Evolutionary conservation across 2,113 vertebrate species (phyloP), one percentile per base, ranked within the genome.

Genomic region (Oceanites oceanicus): DNA sequence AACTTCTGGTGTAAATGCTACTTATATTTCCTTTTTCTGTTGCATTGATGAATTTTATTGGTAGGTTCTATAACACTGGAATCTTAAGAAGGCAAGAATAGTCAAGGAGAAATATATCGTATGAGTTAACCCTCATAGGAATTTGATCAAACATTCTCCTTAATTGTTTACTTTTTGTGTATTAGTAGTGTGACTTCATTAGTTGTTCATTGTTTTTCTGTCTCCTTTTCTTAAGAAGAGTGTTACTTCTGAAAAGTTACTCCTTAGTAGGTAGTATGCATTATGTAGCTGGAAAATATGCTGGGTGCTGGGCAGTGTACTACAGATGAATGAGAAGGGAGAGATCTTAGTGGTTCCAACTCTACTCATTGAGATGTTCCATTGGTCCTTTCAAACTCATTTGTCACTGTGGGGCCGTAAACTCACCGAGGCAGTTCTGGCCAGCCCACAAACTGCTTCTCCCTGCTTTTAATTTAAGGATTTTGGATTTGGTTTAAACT

Each of bases 31-130:
- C 25, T 27, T 66, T 87, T 94, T 82, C 73, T 90, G 18, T 72
- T 97, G 67, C 71, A 81, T 91, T 97, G 92, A 78, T 94, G 68
- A 74, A 81, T 97, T 95, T 91, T 91, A 59, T 74, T 85, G 92
- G 40, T 62, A 76, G 29, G 9, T 56, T 89, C 45, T 81, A 0
- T 90, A 40, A 70, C 22, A 91, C 68, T 52, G 78, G 77, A 97
- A 83, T 75, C 71, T 73, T 82, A 79, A 88, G 19, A 77, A 86
- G 7, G 23, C 7, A 47, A 26, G 59, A 72, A n/a, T 3, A 34
- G 27, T n/a, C 16, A 73, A 81, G 63, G 42, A 66, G 58, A 85
- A 95, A 63, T 73, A 20, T 13, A 36, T 82, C 7, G 59, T 86
- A 93, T 42, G 18, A 58, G 21, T 80, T 88, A 70, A 70, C 13